Base-by-base conservation (phyloP, 92 coral and sea anemone species). In the Galaxea fascicularis region DNA sequence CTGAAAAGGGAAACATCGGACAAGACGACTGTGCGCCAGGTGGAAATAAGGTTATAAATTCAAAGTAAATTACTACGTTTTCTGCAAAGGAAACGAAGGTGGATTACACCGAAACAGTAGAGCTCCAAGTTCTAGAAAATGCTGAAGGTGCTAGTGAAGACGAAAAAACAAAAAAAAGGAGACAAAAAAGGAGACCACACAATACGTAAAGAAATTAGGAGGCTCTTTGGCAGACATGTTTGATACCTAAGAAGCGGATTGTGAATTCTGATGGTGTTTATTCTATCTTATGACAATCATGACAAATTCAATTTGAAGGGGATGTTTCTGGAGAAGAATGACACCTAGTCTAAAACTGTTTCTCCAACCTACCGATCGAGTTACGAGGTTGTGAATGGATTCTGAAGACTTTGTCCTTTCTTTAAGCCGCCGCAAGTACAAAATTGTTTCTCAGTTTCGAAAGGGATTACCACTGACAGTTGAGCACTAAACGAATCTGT, bases 161-260 rank as follows among this genome's bases (percentile, higher is more conserved):
- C 21, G 27, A 49, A 12, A 10, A 20, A 20, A 0, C n/a, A n/a
- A n/a, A n/a, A n/a, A 8, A 14, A 44, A 39, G 29, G 64, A 30
- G 51, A 51, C 51, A n/a, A n/a, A 8, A 14, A 44, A 39, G 29
- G 64, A 30, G 51, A 51, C 51, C 5, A 65, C 57, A 41, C 65
- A 49, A 16, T 30, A 79, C 14, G 29, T 24, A 4, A 79, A 7
- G 0, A 49, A 65, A 30, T 52, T 64, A 7, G 84, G 84, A 30
- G 84, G 84, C 12, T 79, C 84, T 14, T 31, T 79, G 47, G 84
- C 75, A 14, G 66, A 44, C 65, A 79, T 79, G 75, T 79, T 79
- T 79, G 75, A 79, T 35, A n/a, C 73, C n/a, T 79, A 66, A 8
- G 30, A n/a, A 27, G 10, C 16, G 39, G 15, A 0, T 5, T 65